Evolutionary conservation across 37 sponge, comb jelly and placozoan genomes (phyloP).

Genomic region (Cliona cf. orientalis): DNA sequence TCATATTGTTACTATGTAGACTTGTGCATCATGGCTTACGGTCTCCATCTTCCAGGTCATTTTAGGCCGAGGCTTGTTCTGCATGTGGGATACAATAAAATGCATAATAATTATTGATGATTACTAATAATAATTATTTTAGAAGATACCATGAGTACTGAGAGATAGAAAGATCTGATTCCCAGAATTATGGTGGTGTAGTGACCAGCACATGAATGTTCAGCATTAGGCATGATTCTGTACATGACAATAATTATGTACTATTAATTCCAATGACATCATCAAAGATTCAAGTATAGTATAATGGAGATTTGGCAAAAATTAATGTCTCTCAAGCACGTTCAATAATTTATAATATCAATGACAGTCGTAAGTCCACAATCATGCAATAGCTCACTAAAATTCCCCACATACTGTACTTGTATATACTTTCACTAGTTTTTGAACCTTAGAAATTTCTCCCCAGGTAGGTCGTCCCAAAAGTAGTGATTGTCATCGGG

Average conservation of each 20-base stretch:
- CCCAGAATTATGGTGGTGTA: constrained; percentile 40
- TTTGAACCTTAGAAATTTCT: constrained; percentile 82
- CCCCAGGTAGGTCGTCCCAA: constrained; percentile 70
- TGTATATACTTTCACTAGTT: too few relatives aligned
- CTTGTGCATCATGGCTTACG: constrained; percentile 14
- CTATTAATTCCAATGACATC: too few relatives aligned
- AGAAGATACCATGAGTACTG: constrained; percentile 56
- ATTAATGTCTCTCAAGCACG: too few relatives aligned
- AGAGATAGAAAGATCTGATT: constrained; percentile 53
- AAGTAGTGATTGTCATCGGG: constrained; percentile 90
- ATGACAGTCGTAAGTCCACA: too few relatives aligned
- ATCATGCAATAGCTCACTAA: neutral
- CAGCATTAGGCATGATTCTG: constrained; percentile 90
- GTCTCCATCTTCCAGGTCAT: constrained; percentile 50
- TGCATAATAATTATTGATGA: neutral
- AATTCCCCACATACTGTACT: neutral
- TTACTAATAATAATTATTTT: neutral
- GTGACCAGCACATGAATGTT: constrained; percentile 81
- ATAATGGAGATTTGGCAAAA: too few relatives aligned
- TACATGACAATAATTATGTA: neutral
- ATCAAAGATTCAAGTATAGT: too few relatives aligned
- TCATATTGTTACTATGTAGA: neutral
- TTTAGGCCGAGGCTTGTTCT: constrained; percentile 48
- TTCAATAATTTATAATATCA: too few relatives aligned
- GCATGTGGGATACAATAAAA: neutral